Conservation (phyloP, 2,797 vertebrate species). For the Phalloptychus januarius region DNA sequence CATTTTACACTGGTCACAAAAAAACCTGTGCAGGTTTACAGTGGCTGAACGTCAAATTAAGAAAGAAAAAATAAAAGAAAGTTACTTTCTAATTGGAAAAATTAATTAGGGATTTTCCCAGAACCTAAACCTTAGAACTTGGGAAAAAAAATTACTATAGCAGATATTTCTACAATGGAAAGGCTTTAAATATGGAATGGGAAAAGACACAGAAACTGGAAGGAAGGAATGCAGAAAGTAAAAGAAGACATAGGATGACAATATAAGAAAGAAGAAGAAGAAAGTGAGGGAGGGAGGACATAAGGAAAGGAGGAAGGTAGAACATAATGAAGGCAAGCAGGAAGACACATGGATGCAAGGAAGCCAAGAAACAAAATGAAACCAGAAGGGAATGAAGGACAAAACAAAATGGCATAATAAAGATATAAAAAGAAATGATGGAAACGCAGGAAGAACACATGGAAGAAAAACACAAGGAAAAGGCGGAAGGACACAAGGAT, state of each 20-base stretch:
- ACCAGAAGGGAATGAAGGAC: neutral
- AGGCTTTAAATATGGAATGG: neutral
- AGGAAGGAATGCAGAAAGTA: neutral
- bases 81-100: neutral
- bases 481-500: neutral
- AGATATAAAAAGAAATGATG: neutral
- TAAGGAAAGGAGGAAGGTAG: no score
- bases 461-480: neutral
- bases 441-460: neutral
- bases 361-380: neutral
- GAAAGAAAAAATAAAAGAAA: neutral
- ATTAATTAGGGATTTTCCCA: neutral
- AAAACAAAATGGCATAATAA: neutral
- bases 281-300: neutral
- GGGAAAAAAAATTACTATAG: neutral
- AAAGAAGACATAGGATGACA: neutral
- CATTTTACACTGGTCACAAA: neutral
- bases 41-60: neutral
- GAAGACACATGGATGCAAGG: neutral
- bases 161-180: neutral
- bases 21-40: neutral
- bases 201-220: neutral
- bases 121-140: neutral
- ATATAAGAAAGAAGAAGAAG: neutral
- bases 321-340: neutral